A percentile compares a stretch with the other conserved stretches of the same genome.
Evolutionary conservation across 2,888 invertebrate species (phyloP).

Genomic region (Saturnia pavonia): DNA sequence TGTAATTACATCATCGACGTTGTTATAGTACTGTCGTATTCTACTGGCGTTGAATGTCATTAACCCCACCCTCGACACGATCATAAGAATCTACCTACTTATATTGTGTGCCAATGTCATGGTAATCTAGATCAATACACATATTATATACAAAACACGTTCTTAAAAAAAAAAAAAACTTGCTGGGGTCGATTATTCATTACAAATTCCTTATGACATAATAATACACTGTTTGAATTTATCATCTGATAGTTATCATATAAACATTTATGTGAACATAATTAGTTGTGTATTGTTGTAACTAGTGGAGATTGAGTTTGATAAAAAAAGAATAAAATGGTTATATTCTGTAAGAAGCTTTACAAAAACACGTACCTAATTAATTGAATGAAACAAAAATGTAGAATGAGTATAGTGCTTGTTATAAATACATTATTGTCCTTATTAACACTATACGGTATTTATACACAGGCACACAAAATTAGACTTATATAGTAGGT

Average conservation of each 20-base stretch:
- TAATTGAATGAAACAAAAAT: too few relatives aligned
- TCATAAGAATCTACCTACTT: not conserved
- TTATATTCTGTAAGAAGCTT: too few relatives aligned
- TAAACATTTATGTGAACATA: not conserved
- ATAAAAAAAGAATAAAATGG: too few relatives aligned
- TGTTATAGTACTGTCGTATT: not conserved
- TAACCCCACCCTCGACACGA: not conserved
- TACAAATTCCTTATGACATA: not conserved
- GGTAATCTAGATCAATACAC: not conserved
- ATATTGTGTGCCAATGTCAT: not conserved
- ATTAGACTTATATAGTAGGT: too few relatives aligned
- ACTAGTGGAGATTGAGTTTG: not conserved
- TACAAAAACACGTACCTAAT: too few relatives aligned
- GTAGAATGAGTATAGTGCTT: too few relatives aligned
- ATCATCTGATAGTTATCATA: not conserved
- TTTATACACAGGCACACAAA: too few relatives aligned
- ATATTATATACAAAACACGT: not conserved
- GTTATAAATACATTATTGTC: too few relatives aligned
- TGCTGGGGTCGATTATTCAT: not conserved
- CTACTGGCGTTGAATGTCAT: not conserved
- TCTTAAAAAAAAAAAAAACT: not conserved
- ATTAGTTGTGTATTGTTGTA: not conserved
- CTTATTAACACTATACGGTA: too few relatives aligned
- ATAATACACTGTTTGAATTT: not conserved
- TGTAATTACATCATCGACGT: constrained; percentile 1